phyloP scores from a whole-genome alignment of 2,888 invertebrate genomes.

The Drosophila leonis region DNA sequence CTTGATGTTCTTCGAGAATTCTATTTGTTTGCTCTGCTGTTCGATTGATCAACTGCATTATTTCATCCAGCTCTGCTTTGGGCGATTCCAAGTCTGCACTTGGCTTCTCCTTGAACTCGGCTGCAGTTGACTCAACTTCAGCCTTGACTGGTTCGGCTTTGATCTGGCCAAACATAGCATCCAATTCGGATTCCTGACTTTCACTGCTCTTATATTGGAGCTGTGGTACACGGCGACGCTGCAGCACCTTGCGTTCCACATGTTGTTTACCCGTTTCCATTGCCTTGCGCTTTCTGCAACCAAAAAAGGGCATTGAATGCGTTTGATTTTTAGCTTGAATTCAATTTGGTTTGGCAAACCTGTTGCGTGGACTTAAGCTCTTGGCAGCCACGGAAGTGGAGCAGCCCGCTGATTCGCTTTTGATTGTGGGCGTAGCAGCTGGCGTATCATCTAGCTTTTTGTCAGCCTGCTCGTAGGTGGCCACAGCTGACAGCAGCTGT shows the following conservation, averaged over 20 bases:
- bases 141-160: background rate
- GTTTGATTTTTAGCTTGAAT: background rate
- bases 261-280: slow-evolving; percentile 57
- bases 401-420: background rate
- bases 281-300: slow-evolving; percentile 74
- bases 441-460: background rate
- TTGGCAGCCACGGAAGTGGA: slow-evolving; percentile 5
- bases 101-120: background rate
- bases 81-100: background rate
- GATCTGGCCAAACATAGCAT: background rate
- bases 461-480: slow-evolving; percentile 13
- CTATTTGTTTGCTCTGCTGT: background rate
- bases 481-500: slow-evolving; percentile 27
- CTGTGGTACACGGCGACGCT: slow-evolving; percentile 51
- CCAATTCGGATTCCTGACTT: slow-evolving; percentile 64
- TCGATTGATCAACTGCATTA: slow-evolving; percentile 24
- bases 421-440: background rate
- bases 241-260: slow-evolving; percentile 59
- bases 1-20: slow-evolving; percentile 7
- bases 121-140: background rate
- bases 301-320: background rate
- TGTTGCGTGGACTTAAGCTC: slow-evolving; percentile 28
- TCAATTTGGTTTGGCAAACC: slow-evolving; percentile 13
- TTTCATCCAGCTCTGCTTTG: slow-evolving; percentile 15
- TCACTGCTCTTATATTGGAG: slow-evolving; percentile 76